Evolutionary conservation across 2,113 vertebrate species (phyloP), one percentile per base, ranked within the genome.

Genomic region (Leptosomus discolor): DNA sequence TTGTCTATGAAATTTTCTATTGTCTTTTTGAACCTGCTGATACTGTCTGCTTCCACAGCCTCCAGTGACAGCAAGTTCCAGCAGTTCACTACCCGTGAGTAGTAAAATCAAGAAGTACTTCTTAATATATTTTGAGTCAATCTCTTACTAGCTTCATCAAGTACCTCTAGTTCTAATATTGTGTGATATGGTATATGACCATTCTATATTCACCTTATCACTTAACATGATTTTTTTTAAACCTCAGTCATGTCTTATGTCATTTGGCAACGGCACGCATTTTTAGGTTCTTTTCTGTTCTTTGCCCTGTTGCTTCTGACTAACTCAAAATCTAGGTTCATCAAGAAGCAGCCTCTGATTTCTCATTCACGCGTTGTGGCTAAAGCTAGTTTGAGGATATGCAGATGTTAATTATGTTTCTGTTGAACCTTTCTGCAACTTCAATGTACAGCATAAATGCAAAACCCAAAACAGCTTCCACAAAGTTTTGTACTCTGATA

Each of bases 401-500:
- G 34, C 22, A 68, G 53, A 26, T 36, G n/a, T 80, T 41, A n/a
- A 5, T 77, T 87, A 30, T n/a, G 23, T 81, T 83, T 74, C 56
- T 81, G 32, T 81, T 78, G 43, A 92, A 79, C 36, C 6, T 84
- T 63, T 85, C 24, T 93, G 14, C 32, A 73, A 53, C 64, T 77
- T 92, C 61, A 45, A 0, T 43, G 15, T 71, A 32, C 30, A 74
- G 8, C 77, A 39, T 86, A 87, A 84, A 48, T 91, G 36, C 39
- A 87, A 76, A 94, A 54, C 26, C 1, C 0, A n/a, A 39, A 88
- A 37, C 64, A 79, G 21, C 43, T 91, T 92, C 67, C 41, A 57
- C 57, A 82, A 92, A 88, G 77, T 76, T 97, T 94, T 79, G 41
- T 88, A 30, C 77, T 73, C 53, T 92, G 73, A 22, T 94, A 65